A percentile compares a stretch with the other conserved stretches of the same genome.
phyloP scores from a whole-genome alignment of 2,797 vertebrate genomes.

The Nasua narica region DNA sequence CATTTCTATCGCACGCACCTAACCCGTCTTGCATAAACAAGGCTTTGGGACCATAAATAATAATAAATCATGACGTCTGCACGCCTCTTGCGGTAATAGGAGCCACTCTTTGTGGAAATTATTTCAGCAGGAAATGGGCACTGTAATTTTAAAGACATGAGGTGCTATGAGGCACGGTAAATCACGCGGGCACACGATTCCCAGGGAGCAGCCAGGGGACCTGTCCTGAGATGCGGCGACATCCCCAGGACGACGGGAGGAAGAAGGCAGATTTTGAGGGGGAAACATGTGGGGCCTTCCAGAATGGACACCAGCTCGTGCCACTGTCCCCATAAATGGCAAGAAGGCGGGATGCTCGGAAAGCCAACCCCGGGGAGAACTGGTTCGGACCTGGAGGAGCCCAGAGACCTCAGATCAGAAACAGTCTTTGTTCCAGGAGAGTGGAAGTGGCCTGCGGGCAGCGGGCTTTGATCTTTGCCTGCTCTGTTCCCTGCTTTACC shows the following conservation, averaged over 20 bases:
- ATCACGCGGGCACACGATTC: constrained; percentile 68
- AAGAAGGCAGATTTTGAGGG: neutral
- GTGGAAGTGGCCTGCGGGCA: neutral
- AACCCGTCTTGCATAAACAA: constrained; percentile 91
- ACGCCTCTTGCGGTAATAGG: constrained; percentile 86
- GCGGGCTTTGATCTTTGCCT: neutral
- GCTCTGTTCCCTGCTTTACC: neutral
- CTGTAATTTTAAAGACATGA: constrained; percentile 87
- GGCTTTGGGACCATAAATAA: constrained; percentile 94
- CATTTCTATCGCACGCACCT: constrained; percentile 91
- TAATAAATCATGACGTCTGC: constrained; percentile 92
- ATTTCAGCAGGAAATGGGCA: constrained; percentile 90
- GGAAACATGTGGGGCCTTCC: neutral
- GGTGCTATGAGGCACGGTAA: constrained; percentile 79
- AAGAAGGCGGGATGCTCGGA: neutral
- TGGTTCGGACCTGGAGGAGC: neutral
- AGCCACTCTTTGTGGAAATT: constrained; percentile 92
- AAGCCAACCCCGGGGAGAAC: neutral
- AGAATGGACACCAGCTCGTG: neutral
- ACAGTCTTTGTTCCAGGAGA: neutral
- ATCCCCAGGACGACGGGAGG: neutral
- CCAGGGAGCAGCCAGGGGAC: neutral
- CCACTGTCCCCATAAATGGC: neutral
- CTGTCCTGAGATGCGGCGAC: neutral
- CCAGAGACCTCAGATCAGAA: neutral